Evolutionary conservation across 2,113 vertebrate genomes (phyloP).

Genomic region (Sakesphorus luctuosus): DNA sequence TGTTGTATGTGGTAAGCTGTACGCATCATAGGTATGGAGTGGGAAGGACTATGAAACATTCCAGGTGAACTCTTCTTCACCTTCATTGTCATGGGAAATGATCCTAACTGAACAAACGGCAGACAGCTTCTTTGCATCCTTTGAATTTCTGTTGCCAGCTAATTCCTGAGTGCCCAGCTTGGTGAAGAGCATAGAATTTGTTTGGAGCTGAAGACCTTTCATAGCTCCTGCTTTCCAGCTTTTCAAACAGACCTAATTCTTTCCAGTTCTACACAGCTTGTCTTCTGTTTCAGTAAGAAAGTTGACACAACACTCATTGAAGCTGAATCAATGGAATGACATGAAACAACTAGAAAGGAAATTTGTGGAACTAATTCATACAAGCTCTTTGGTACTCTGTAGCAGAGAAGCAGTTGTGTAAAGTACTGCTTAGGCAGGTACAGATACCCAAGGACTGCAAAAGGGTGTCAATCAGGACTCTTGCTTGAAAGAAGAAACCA

Average conservation of each 20-base stretch:
- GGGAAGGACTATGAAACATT: background rate
- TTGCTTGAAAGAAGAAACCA: background rate
- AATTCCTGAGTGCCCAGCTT: slow-evolving; percentile 1
- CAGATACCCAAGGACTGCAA: background rate
- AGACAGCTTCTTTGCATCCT: background rate
- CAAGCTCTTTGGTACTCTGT: background rate
- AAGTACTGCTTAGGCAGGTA: background rate
- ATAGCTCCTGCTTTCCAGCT: background rate
- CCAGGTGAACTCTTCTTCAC: background rate
- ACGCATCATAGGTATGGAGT: background rate
- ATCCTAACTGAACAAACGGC: background rate
- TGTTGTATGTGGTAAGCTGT: background rate
- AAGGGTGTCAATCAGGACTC: background rate
- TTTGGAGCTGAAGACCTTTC: slow-evolving; percentile 3
- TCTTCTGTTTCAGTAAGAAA: background rate
- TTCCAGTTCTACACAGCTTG: background rate
- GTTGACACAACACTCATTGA: background rate
- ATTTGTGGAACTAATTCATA: background rate
- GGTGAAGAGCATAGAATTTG: background rate
- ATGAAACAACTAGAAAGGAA: background rate
- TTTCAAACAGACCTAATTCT: background rate
- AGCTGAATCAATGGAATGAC: background rate
- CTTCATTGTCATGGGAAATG: background rate
- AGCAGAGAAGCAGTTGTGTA: background rate
- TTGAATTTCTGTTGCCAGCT: slow-evolving; percentile 3